A percentile compares a stretch with the other conserved stretches of the same genome.
Evolutionary conservation across 1,140 invertebrate species (phyloP).

Genomic region (Microvelia longipes): DNA sequence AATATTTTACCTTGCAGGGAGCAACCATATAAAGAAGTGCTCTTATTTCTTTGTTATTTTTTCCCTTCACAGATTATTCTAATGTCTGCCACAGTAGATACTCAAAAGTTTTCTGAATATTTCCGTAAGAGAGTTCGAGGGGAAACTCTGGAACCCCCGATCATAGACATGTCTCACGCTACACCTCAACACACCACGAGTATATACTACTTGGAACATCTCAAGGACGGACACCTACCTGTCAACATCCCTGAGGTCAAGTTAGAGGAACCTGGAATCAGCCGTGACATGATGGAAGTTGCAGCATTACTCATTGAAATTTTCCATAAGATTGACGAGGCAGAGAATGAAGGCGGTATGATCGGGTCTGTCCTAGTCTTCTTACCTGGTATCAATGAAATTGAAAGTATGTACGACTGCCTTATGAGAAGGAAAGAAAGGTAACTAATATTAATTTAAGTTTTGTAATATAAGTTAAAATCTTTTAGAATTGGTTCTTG

Average conservation of each 20-base stretch:
- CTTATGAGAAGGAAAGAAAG: not conserved
- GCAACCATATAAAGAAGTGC: no score
- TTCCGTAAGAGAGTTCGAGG: constrained; percentile 41
- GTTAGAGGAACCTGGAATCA: constrained; percentile 35
- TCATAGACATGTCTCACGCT: constrained; percentile 35
- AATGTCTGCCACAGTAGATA: constrained; percentile 78
- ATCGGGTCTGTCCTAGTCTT: constrained; percentile 60
- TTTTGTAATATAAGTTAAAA: no score
- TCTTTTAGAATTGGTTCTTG: no score
- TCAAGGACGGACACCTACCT: not conserved
- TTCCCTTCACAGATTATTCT: constrained; percentile 55
- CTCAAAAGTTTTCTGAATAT: constrained; percentile 53
- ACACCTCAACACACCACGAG: constrained; percentile 35
- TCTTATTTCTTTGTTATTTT: not conserved
- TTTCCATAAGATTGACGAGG: constrained; percentile 52
- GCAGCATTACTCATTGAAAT: constrained; percentile 46
- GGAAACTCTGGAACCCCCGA: constrained; percentile 31
- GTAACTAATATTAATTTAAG: no score
- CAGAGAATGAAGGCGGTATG: constrained; percentile 26
- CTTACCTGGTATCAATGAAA: constrained; percentile 71
- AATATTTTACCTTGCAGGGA: no score
- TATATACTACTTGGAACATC: constrained; percentile 50
- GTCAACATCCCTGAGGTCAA: constrained; percentile 32
- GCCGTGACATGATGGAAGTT: constrained; percentile 36
- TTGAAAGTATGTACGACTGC: constrained; percentile 41